These are phyloP conservation scores for Orchesella cincta DNA, from an alignment of 1,140 invertebrate species.

Conservation along the genomic window DNA sequence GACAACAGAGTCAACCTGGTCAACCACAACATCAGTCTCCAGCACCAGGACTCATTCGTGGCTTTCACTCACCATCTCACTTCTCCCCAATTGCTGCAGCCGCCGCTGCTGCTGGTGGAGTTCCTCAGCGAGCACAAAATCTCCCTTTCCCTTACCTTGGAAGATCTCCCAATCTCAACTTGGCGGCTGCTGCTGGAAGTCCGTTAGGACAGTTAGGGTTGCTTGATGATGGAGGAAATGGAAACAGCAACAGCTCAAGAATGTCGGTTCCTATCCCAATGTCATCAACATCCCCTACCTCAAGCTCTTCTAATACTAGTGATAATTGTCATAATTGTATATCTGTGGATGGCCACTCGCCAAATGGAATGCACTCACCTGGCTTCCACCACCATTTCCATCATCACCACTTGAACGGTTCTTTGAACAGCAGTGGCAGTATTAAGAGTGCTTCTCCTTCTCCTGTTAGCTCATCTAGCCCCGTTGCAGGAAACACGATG, in stretches of 20 bases:
- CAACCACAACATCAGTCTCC: constrained; percentile 47
- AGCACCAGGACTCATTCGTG: constrained; percentile 42
- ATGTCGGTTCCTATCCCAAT: constrained; percentile 43
- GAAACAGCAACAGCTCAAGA: neutral
- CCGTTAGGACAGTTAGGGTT: constrained; percentile 29
- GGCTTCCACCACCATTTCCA: constrained; percentile 29
- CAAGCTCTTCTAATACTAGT: constrained; percentile 43
- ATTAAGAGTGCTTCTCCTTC: constrained; percentile 27
- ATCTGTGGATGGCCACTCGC: constrained; percentile 19
- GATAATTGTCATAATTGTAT: constrained; percentile 46
- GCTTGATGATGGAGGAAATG: neutral
- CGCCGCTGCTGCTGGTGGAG: neutral
- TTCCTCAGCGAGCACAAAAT: constrained; percentile 23
- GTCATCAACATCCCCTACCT: constrained; percentile 41
- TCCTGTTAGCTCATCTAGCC: constrained; percentile 32
- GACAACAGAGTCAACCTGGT: constrained; percentile 47
- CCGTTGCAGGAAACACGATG: constrained; percentile 32
- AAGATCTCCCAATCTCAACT: constrained; percentile 34
- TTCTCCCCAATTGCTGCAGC: constrained; percentile 35
- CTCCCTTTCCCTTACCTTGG: constrained; percentile 34
- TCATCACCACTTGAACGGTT: constrained; percentile 34
- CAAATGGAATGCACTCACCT: constrained; percentile 32
- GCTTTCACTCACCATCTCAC: constrained; percentile 45
- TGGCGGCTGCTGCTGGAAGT: constrained; percentile 33
- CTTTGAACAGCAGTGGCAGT: constrained; percentile 34